These are phyloP conservation scores for Candoia aspera DNA, from an alignment of 2,113 vertebrate species.

Conservation along the genomic window DNA sequence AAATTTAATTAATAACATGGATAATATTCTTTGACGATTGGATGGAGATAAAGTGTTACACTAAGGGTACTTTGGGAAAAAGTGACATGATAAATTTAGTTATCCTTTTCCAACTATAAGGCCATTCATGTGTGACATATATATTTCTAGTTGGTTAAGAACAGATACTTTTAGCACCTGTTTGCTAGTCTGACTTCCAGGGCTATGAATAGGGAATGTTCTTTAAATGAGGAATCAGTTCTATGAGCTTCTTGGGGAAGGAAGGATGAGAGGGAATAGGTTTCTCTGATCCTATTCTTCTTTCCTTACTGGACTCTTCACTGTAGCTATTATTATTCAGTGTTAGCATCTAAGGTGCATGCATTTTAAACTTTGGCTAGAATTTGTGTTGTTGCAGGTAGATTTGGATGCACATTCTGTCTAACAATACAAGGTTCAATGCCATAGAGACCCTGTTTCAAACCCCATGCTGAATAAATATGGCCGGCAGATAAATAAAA, in stretches of 20 bases:
- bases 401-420: constrained; percentile 22
- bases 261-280: neutral
- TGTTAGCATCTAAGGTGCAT: neutral
- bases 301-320: neutral
- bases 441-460: neutral
- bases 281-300: neutral
- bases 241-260: neutral
- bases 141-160: neutral
- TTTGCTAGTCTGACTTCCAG: neutral
- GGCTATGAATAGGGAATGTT: neutral
- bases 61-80: neutral
- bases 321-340: neutral
- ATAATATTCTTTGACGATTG: constrained; percentile 6
- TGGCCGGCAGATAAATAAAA: neutral
- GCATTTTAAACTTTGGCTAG: too few relatives aligned
- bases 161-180: neutral
- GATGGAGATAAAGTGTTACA: neutral
- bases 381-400: constrained; percentile 30
- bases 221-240: neutral
- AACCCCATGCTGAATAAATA: neutral
- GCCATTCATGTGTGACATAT: neutral
- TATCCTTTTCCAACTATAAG: neutral
- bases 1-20: constrained; percentile 16
- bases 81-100: constrained; percentile 6
- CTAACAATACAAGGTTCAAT: neutral